A percentile compares a stretch with the other conserved stretches of the same genome.
phyloP scores from a whole-genome alignment of 2,888 invertebrate species.

The Eristalis tenax region DNA sequence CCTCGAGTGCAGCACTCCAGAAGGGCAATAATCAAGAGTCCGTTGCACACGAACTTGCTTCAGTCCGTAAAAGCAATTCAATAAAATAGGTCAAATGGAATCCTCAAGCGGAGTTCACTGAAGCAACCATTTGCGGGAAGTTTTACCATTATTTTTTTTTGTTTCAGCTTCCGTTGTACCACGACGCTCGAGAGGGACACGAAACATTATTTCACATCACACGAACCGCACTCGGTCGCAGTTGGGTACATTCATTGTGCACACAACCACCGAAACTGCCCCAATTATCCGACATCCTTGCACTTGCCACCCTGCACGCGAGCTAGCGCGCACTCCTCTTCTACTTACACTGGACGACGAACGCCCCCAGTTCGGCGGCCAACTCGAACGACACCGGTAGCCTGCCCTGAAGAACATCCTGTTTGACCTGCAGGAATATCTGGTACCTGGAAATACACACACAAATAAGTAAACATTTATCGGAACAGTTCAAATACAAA shows the following conservation, averaged over 20 bases:
- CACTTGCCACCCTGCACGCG: background rate
- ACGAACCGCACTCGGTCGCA: background rate
- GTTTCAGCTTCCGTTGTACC: background rate
- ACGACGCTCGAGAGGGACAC: background rate
- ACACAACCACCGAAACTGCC: slow-evolving; percentile 5
- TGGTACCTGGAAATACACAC: slow-evolving; percentile 88
- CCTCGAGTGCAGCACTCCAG: background rate
- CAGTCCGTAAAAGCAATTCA: background rate
- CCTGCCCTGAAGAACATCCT: slow-evolving; percentile 96
- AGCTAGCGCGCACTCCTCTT: background rate
- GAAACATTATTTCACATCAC: background rate
- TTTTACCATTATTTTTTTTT: background rate
- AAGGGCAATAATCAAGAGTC: background rate
- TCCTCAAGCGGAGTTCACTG: background rate
- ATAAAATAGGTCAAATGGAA: background rate
- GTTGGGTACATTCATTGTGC: background rate
- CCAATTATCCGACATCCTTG: slow-evolving; percentile 47
- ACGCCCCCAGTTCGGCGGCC: slow-evolving; percentile 95
- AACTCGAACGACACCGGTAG: slow-evolving; percentile 95
- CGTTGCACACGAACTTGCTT: background rate
- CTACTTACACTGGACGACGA: slow-evolving; percentile 96
- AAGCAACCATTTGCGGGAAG: background rate
- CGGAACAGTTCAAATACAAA: slow-evolving; percentile 17
- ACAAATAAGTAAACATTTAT: slow-evolving; percentile 56
- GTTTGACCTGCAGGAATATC: slow-evolving; percentile 97